Base-by-base conservation (phyloP, 1,140 invertebrate genomes). In the Metaphire vulgaris region DNA sequence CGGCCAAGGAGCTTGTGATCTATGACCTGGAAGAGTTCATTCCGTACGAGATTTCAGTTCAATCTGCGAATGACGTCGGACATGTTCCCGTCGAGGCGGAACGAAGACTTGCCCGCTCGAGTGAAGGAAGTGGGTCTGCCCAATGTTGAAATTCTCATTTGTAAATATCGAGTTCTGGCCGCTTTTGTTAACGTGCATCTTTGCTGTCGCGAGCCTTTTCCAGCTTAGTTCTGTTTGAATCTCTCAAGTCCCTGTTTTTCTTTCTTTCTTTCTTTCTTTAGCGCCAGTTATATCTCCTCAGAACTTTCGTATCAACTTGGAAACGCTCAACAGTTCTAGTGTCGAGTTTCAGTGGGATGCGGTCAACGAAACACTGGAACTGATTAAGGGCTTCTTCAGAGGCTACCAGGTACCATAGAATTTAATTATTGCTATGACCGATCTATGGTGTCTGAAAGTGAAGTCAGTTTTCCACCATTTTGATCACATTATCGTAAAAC, bases 371-470 rank as follows among this genome's bases (percentile, higher is more conserved):
- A 76, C 72, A 14, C 75, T 78, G 29, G 71, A 81, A 30, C 30
- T 65, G 14, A 81, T 84, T 29, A 74, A 76, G 41, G 83, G 83
- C 67, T 78, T 80, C 68, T 83, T 83, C 74, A 76, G 67, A 33
- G 83, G 83, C 14, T 85, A 85, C 77, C 79, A 80, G 80, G 83
- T 85, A 76, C n/a, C n/a, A n/a, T n/a, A n/a, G n/a, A n/a, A n/a
- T n/a, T n/a, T n/a, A n/a, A n/a, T n/a, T n/a, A n/a, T n/a, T n/a
- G n/a, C n/a, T n/a, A n/a, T n/a, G n/a, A n/a, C n/a, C n/a, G n/a
- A n/a, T n/a, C n/a, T n/a, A n/a, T n/a, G n/a, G n/a, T n/a, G n/a
- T n/a, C n/a, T n/a, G n/a, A n/a, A n/a, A n/a, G n/a, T n/a, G n/a
- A n/a, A n/a, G n/a, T n/a, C n/a, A n/a, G n/a, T n/a, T n/a, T n/a